A percentile compares a stretch with the other conserved stretches of the same genome.
Evolutionary conservation across 2,888 invertebrate genomes (phyloP).

Genomic region (Blastobasis lacticolella): DNA sequence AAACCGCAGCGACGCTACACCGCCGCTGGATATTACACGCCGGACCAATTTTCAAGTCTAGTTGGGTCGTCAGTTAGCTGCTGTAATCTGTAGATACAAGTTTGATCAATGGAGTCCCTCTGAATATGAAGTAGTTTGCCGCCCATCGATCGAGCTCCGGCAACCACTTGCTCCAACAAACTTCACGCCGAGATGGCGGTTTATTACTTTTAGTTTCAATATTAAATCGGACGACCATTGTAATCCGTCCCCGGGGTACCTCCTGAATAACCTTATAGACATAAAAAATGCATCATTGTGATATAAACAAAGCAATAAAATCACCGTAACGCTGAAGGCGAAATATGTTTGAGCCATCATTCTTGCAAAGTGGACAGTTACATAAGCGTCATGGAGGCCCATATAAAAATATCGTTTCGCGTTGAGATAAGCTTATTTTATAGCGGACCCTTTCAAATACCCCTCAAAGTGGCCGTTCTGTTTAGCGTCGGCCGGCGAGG

Average conservation of each 20-base stretch:
- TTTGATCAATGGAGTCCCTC: conserved; percentile 16
- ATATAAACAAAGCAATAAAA: too few species aligned
- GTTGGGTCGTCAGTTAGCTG: conserved; percentile 16
- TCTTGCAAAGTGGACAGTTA: too few species aligned
- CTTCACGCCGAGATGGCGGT: not conserved
- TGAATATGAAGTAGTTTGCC: conserved; percentile 17
- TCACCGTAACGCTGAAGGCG: too few species aligned
- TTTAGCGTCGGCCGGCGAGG: conserved; percentile 1
- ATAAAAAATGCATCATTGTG: not conserved
- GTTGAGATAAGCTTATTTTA: conserved; percentile 29
- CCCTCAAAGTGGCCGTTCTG: conserved; percentile 2
- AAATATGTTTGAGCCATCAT: too few species aligned
- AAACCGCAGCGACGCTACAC: not conserved
- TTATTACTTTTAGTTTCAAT: not conserved
- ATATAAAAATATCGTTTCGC: conserved; percentile 20
- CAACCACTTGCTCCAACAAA: conserved; percentile 2
- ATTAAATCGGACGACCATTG: not conserved
- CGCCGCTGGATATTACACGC: not conserved
- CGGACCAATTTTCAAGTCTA: conserved; percentile 13
- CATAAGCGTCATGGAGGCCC: too few species aligned
- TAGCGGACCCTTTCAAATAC: conserved; percentile 23
- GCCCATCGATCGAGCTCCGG: conserved; percentile 14
- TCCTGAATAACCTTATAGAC: too few species aligned
- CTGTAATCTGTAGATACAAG: conserved; percentile 20
- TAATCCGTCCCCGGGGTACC: too few species aligned